These are phyloP conservation scores for Coleophora flavipennella DNA, from an alignment of 2,888 invertebrate species.

Conservation along the genomic window DNA sequence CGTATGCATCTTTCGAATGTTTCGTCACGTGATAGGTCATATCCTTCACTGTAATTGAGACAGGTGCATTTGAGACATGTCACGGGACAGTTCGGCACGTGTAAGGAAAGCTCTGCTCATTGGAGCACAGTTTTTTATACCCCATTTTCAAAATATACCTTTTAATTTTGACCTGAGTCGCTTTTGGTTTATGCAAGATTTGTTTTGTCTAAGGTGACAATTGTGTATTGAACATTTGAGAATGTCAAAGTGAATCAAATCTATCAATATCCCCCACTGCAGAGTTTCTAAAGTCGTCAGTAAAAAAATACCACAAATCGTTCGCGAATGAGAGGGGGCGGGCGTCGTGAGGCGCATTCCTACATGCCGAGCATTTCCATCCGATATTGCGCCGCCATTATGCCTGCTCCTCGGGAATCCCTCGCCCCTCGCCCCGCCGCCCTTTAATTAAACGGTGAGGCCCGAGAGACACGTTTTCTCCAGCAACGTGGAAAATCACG, in stretches of 20 bases:
- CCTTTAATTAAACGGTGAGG: slow-evolving; percentile 72
- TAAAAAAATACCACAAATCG: slow-evolving; percentile 72
- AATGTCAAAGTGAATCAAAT: slow-evolving; percentile 25
- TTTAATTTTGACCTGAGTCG: too few relatives aligned
- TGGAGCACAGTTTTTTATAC: too few relatives aligned
- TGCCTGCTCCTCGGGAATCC: slow-evolving; percentile 54
- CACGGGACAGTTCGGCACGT: too few relatives aligned
- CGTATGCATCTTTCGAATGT: too few relatives aligned
- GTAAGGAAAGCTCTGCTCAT: too few relatives aligned
- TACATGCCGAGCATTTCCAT: slow-evolving; percentile 73
- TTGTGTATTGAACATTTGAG: background rate
- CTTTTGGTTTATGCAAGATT: too few relatives aligned
- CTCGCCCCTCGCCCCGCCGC: slow-evolving; percentile 50
- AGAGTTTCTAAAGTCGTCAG: slow-evolving; percentile 65
- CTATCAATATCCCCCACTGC: slow-evolving; percentile 39
- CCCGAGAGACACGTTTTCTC: slow-evolving; percentile 66
- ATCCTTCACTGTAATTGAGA: too few relatives aligned
- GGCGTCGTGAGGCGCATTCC: slow-evolving; percentile 69
- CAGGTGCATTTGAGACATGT: too few relatives aligned
- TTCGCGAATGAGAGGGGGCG: slow-evolving; percentile 63
- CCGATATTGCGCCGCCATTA: slow-evolving; percentile 73
- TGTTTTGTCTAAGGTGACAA: background rate
- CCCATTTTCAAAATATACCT: too few relatives aligned
- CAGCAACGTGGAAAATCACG: slow-evolving; percentile 64
- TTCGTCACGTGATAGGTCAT: too few relatives aligned